Conservation (phyloP, 2,797 vertebrate species). For the Oophaga sylvatica region DNA sequence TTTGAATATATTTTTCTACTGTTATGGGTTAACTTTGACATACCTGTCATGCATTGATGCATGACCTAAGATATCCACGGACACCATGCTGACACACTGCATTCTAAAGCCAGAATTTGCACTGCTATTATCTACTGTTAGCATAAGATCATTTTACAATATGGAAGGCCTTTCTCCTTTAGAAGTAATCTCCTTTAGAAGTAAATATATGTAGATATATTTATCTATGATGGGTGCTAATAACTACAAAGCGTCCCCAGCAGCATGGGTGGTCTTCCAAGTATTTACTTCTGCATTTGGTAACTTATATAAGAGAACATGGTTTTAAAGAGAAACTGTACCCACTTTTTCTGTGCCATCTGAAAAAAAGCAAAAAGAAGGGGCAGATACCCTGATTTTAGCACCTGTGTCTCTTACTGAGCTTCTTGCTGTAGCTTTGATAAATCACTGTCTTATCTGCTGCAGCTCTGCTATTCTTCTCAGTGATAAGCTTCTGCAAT, state of each 20-base stretch:
- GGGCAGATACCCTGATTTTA: too few relatives aligned
- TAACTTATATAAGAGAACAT: not conserved
- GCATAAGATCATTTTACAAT: constrained; percentile 23
- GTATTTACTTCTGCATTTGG: not conserved
- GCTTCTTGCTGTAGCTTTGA: too few relatives aligned
- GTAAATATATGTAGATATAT: not conserved
- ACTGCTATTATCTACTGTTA: constrained; percentile 49
- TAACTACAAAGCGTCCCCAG: too few relatives aligned
- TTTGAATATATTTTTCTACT: not conserved
- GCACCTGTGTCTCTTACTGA: too few relatives aligned
- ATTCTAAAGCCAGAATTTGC: constrained; percentile 68
- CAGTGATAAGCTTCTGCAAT: too few relatives aligned
- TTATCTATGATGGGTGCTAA: constrained; percentile 2
- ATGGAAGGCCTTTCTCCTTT: not conserved
- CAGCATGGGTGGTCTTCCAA: not conserved
- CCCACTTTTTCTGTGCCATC: too few relatives aligned
- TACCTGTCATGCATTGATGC: constrained; percentile 50
- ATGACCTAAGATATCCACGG: not conserved
- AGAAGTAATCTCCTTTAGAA: not conserved
- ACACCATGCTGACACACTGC: constrained; percentile 63
- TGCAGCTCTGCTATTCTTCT: too few relatives aligned
- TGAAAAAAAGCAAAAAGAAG: too few relatives aligned
- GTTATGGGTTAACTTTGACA: constrained; percentile 3
- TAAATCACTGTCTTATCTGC: too few relatives aligned
- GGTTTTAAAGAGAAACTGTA: too few relatives aligned